Base-by-base conservation (phyloP, 2,888 invertebrate species). In the Odontothrips loti region DNA sequence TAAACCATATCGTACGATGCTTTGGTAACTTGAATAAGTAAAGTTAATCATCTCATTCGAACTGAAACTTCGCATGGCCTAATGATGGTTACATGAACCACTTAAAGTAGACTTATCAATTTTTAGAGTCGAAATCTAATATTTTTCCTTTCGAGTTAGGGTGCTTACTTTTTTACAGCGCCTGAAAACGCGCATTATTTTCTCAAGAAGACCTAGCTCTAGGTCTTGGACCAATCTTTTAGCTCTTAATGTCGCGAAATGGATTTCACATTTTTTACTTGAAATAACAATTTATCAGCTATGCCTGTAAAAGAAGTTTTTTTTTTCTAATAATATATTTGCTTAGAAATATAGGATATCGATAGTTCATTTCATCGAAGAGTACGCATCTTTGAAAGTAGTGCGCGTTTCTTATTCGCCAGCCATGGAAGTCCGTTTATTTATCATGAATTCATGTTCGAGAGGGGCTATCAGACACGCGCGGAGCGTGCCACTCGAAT, bases 211-310 rank as follows among this genome's bases (percentile, higher is more conserved):
- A 27, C 68, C 68, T 75, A 23, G 12, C n/a, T 12, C 2, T 12
- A 75, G 68, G 68, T 75, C 68, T 75, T 23, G 68, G 68, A 75
- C 68, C 68, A 75, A 75, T 75, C 68, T 75, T 75, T 75, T 27
- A 27, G 23, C 10, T 27, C 11, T 27, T 27, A 75, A 27, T 23
- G 68, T 43, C 34, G 34, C 34, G n/a, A 68, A 23, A 27, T 27
- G 9, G 68, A 23, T 23, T 12, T 75, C 12, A 27, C 68, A 75
- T 75, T 23, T 23, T 75, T 23, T 11, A n/a, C 8, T 23, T 75
- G 11, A 68, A 1, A 2, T 3, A 9, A 10, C 23, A 23, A 23
- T 68, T n/a, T 6, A 68, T 27, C 68, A 23, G 34, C 68, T 27
- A 27, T 23, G 9, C 6, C 11, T 68, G 9, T 68, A 23, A 23